phyloP scores from a whole-genome alignment of 2,888 invertebrate genomes.

The Chalcis sispes region DNA sequence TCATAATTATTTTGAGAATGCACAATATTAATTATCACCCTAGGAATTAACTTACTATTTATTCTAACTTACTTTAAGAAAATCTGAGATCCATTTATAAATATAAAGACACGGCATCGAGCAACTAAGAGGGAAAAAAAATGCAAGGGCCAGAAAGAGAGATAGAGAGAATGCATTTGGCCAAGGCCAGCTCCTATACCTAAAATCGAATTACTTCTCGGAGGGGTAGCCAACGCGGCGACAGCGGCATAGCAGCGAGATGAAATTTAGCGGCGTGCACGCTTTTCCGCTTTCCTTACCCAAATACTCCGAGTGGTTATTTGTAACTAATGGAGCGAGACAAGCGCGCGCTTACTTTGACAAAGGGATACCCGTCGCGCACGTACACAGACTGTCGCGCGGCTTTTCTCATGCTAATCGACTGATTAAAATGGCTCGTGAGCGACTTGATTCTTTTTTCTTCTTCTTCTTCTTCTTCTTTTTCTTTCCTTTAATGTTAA shows the following conservation, averaged over 20 bases:
- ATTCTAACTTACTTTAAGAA: too few relatives aligned
- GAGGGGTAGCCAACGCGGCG: neutral
- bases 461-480: too few relatives aligned
- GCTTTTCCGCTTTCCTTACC: neutral
- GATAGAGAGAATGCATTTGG: neutral
- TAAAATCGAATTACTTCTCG: neutral
- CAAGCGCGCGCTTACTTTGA: neutral
- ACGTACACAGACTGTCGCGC: neutral
- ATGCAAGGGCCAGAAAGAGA: neutral
- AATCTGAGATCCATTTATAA: too few relatives aligned
- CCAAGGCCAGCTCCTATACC: neutral
- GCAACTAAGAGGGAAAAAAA: too few relatives aligned
- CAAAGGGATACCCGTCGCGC: too few relatives aligned
- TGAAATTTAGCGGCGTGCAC: neutral
- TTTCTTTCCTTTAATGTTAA: too few relatives aligned
- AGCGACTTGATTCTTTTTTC: neutral
- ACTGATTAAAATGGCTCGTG: neutral
- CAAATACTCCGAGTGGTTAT: slow-evolving; percentile 7
- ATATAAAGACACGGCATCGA: too few relatives aligned
- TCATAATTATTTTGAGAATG: too few relatives aligned
- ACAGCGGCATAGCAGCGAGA: slow-evolving; percentile 15
- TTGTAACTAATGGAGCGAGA: slow-evolving; percentile 15
- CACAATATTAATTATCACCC: too few relatives aligned
- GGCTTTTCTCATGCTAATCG: slow-evolving; percentile 38
- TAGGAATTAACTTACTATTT: too few relatives aligned